phyloP scores from a whole-genome alignment of 2,797 vertebrate species.

The Pipistrellus pipistrellus region DNA sequence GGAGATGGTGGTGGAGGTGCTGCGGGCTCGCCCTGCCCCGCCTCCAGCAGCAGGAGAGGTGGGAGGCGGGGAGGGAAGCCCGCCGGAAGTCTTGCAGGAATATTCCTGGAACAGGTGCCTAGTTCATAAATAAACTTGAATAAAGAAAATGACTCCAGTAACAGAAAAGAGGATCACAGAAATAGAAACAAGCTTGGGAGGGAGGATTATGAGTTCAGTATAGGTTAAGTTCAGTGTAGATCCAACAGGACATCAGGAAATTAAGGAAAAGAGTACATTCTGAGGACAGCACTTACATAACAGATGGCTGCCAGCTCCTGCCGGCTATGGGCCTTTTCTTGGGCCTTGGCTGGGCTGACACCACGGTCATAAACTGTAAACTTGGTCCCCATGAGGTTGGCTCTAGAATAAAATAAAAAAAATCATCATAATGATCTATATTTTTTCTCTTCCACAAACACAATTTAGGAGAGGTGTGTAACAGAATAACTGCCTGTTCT shows the following conservation, averaged over 20 bases:
- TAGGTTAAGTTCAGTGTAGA: neutral
- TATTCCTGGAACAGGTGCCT: too few species aligned
- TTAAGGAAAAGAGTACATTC: too few species aligned
- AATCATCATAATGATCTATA: conserved; percentile 32
- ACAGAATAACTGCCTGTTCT: neutral
- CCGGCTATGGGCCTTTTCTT: conserved; percentile 92
- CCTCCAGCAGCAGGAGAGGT: too few species aligned
- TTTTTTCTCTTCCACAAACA: conserved; percentile 24
- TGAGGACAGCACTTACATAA: conserved; percentile 91
- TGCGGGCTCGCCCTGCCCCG: too few species aligned
- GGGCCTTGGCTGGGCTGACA: conserved; percentile 94
- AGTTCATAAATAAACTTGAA: neutral
- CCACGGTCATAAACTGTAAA: conserved; percentile 98
- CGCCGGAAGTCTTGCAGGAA: too few species aligned
- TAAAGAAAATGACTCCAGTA: neutral
- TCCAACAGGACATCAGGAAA: neutral
- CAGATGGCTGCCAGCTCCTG: conserved; percentile 97
- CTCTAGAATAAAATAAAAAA: conserved; percentile 89
- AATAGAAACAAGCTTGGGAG: neutral
- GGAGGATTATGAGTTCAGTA: neutral
- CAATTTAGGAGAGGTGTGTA: neutral
- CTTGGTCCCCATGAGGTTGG: conserved; percentile 98
- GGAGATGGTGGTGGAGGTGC: too few species aligned
- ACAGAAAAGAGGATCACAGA: neutral
- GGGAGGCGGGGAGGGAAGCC: too few species aligned